A percentile compares a stretch with the other conserved stretches of the same genome.
Evolutionary conservation across 53 echinoderm and acorn worm species (phyloP).

Genomic region (Hippasteria phrygiana): DNA sequence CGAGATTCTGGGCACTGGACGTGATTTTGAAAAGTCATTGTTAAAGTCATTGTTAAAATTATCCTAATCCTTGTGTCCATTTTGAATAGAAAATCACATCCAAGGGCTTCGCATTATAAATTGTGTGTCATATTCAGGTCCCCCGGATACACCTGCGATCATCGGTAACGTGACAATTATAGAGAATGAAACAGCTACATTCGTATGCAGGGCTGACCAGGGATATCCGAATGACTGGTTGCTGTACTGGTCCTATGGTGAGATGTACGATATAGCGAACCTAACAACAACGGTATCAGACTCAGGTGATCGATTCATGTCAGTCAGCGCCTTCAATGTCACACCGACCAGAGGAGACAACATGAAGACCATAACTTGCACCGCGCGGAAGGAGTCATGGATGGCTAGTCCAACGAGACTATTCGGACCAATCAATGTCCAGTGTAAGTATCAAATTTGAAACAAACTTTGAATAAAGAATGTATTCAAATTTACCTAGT

Average conservation of each 20-base stretch:
- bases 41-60: too few species aligned
- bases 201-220: background rate
- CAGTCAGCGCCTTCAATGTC: background rate
- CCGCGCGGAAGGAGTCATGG: background rate
- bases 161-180: background rate
- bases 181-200: background rate
- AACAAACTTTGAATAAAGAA: too few species aligned
- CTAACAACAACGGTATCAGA: background rate
- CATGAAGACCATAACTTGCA: background rate
- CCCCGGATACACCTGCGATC: background rate
- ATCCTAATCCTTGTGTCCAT: too few species aligned
- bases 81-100: too few species aligned
- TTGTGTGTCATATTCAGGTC: background rate
- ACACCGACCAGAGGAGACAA: slow-evolving; percentile 12
- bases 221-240: slow-evolving; percentile 14
- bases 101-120: too few species aligned
- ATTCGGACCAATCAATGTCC: background rate
- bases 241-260: background rate
- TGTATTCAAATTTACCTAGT: too few species aligned
- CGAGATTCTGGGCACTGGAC: too few species aligned
- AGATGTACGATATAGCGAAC: background rate
- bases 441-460: slow-evolving; percentile 7
- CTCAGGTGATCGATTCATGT: background rate
- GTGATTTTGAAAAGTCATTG: too few species aligned
- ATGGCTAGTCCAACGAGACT: background rate